Percentiles rank a stretch among this genome's conserved stretches.
Conservation (phyloP, 2,888 invertebrate genomes). For the Eueremaeus valkanovi region DNA sequence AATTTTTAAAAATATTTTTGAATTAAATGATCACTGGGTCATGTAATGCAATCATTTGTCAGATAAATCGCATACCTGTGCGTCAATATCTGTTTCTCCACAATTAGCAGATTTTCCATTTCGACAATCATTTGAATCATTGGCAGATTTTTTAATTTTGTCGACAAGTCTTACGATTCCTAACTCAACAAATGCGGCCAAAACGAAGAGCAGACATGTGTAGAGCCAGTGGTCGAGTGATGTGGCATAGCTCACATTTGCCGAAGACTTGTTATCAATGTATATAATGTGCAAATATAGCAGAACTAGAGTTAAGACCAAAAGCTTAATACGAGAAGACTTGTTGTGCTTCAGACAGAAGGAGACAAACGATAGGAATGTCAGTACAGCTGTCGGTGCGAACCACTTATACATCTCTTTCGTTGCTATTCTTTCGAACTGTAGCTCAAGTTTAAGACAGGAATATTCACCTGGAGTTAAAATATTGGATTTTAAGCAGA, state of each 20-base stretch:
- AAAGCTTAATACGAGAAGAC: neutral
- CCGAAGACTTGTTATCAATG: neutral
- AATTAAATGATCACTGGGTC: neutral
- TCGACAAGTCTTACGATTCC: neutral
- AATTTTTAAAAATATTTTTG: neutral
- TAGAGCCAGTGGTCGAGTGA: neutral
- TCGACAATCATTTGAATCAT: neutral
- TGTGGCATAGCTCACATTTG: neutral
- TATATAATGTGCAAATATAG: neutral
- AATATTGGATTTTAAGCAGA: no score
- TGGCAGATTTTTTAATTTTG: neutral
- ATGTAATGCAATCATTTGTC: neutral
- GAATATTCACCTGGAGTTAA: slow-evolving; percentile 4
- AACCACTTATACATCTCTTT: neutral
- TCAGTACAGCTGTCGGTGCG: neutral
- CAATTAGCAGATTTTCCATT: neutral
- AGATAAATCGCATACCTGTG: neutral
- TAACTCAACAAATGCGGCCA: neutral
- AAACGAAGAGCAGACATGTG: neutral
- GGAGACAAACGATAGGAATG: neutral
- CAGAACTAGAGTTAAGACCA: neutral
- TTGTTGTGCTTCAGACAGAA: neutral
- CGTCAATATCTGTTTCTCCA: neutral
- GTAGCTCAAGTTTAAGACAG: neutral
- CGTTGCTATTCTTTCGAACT: neutral